A percentile compares a stretch with the other conserved stretches of the same genome.
These are phyloP conservation scores for Gastrophysa polygoni DNA, from an alignment of 2,888 invertebrate species.

Conservation along the genomic window DNA sequence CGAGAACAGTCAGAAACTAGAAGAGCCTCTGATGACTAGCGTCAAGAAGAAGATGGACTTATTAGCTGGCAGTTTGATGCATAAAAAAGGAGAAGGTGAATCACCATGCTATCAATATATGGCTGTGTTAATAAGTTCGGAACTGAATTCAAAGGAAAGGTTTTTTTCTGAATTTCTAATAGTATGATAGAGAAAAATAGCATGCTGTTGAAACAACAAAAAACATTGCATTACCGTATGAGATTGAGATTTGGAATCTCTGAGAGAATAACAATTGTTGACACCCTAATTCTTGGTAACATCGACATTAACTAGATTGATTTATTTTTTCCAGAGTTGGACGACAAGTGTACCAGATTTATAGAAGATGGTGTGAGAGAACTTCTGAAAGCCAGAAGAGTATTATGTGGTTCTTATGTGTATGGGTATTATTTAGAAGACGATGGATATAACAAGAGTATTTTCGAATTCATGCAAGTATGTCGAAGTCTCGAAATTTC, in stretches of 20 bases:
- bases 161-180: too few species aligned
- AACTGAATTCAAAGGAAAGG: too few species aligned
- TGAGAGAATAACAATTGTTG: too few species aligned
- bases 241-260: too few species aligned
- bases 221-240: too few species aligned
- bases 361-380: conserved; percentile 70
- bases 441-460: conserved; percentile 68
- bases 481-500: too few species aligned
- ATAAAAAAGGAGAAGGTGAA: conserved; percentile 55
- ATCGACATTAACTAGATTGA: too few species aligned
- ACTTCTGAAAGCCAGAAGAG: conserved; percentile 66
- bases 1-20: conserved; percentile 68
- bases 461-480: conserved; percentile 74
- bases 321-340: conserved; percentile 47
- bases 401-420: conserved; percentile 71
- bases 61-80: conserved; percentile 61
- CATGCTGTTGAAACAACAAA: too few species aligned
- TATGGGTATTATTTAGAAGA: conserved; percentile 72
- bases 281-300: too few species aligned
- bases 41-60: conserved; percentile 68
- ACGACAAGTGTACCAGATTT: conserved; percentile 61
- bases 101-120: too few species aligned
- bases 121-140: too few species aligned
- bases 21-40: conserved; percentile 65
- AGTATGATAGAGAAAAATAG: too few species aligned